These are phyloP conservation scores for Hemiscyllium ocellatum DNA, from an alignment of 2,113 vertebrate genomes.

Conservation along the genomic window DNA sequence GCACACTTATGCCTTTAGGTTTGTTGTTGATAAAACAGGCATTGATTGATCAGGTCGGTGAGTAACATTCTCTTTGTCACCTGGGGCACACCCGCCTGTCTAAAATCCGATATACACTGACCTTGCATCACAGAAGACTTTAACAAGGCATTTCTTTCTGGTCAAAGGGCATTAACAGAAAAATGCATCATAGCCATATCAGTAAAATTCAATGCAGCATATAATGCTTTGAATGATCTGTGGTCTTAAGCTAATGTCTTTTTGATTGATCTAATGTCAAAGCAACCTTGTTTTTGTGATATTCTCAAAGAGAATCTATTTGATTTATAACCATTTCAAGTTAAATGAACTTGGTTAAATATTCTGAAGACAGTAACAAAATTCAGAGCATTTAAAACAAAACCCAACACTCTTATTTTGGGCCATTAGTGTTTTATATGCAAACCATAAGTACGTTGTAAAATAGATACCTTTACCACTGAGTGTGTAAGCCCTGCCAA, in stretches of 20 bases:
- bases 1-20: background rate
- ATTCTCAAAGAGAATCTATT: background rate
- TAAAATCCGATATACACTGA: background rate
- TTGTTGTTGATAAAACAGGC: conserved; percentile 27
- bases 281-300: background rate
- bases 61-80: conserved; percentile 4
- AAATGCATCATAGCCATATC: background rate
- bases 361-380: background rate
- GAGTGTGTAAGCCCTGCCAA: background rate
- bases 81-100: background rate
- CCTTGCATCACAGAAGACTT: conserved; percentile 27
- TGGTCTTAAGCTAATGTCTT: background rate
- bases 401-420: background rate
- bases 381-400: background rate
- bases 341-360: background rate
- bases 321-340: background rate
- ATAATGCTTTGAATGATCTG: background rate
- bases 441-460: background rate
- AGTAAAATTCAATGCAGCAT: background rate
- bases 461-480: background rate
- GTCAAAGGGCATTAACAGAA: conserved; percentile 16
- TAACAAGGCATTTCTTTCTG: conserved; percentile 12
- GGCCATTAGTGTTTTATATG: background rate
- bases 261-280: conserved; percentile 16
- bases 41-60: conserved; percentile 28